phyloP scores from a whole-genome alignment of 2,113 vertebrate species.

The Rhea pennata region DNA sequence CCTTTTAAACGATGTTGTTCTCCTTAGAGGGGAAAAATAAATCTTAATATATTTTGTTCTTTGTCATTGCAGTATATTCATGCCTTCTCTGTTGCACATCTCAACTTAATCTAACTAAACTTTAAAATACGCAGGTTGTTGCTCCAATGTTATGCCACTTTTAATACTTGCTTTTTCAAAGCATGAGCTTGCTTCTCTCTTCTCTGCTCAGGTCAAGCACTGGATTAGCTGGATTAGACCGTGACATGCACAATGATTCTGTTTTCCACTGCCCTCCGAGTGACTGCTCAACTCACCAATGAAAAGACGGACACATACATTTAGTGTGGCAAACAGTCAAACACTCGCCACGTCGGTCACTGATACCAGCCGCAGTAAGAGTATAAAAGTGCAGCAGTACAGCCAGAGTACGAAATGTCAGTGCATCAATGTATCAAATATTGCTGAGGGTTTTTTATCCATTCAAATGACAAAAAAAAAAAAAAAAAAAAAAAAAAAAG shows the following conservation, averaged over 20 bases:
- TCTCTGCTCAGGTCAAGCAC: neutral
- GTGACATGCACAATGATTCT: neutral
- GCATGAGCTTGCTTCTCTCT: neutral
- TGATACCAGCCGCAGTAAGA: slow-evolving; percentile 22
- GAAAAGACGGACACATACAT: neutral
- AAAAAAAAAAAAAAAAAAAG: neutral
- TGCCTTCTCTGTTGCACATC: neutral
- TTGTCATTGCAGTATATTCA: neutral
- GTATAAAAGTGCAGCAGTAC: neutral
- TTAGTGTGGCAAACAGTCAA: neutral
- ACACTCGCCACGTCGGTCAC: neutral
- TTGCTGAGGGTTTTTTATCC: neutral
- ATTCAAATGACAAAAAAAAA: neutral
- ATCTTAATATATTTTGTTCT: neutral
- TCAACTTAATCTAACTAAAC: neutral
- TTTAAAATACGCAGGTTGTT: neutral
- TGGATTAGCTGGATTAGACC: neutral
- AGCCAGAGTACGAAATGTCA: slow-evolving; percentile 7
- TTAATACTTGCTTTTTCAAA: neutral
- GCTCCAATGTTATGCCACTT: neutral
- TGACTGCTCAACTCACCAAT: neutral
- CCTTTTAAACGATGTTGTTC: neutral
- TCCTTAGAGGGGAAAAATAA: neutral
- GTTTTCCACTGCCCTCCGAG: neutral
- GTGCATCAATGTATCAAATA: neutral